Base-by-base conservation (phyloP, 1,140 invertebrate genomes). In the Holotrichia oblita region DNA sequence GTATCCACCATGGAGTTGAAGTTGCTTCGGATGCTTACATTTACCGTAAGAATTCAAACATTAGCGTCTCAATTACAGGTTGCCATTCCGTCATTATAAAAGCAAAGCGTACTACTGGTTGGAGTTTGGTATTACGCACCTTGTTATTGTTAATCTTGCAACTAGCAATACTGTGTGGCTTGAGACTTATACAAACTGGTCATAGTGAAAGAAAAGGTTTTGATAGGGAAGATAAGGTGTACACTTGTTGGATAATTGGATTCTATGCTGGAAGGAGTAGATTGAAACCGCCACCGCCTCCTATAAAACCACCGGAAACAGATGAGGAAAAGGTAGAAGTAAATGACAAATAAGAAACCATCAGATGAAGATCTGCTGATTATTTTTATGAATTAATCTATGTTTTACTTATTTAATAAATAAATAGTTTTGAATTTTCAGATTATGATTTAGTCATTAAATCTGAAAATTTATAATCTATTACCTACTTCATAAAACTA, bases 1-100 rank as follows among this genome's bases (percentile, higher is more conserved):
- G 86, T 75, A 84, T 87, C 20, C 86, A 87, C 80, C 84, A 85
- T 59, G 82, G 83, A 48, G 85, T 86, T 17, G 83, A 86, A 79
- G 64, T 73, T 22, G 82, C 82, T 9, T 81, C 80, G 10, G 79
- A 72, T 20, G 79, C 80, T 20, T 85, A 86, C 79, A 61, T 83
- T 3, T 87, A 86, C 61, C 79, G 81, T 0, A 82, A 83, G 8
- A 82, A 84, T 79, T 78, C 78, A n/a, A 85, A 86, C 79, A 80
- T 87, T 4, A 86, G 84, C 77, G 79, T 86, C 9, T 85, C 84
- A 7, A 82, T 79, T 12, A 48, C 77, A 3, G 86, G 85, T 0
- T 87, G 86, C 81, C 81, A 83, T 78, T 76, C 77, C 20, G 83
- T 79, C 27, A 78, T 86, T 14, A 74, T 79, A 12, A 75, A 83